Percentiles rank a stretch among this genome's conserved stretches.
These are phyloP conservation scores for Malacosoma neustria DNA, from an alignment of 2,888 invertebrate genomes.

Conservation along the genomic window DNA sequence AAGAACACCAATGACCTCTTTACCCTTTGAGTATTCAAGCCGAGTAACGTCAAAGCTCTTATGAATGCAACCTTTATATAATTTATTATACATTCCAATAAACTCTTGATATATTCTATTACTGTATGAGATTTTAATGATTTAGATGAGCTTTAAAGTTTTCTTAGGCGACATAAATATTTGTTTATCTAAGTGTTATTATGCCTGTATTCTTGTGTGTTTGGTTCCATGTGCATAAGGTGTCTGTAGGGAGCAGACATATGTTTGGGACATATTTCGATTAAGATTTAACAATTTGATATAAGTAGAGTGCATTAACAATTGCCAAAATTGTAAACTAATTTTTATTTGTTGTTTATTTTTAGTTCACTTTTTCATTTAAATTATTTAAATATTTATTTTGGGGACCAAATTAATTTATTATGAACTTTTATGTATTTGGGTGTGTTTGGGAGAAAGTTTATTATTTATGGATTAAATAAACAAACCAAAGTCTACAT, in stretches of 20 bases:
- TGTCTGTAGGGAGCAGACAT: conserved; percentile 14
- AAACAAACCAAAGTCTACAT: conserved; percentile 73
- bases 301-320: conserved; percentile 64
- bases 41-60: conserved; percentile 34
- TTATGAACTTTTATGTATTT: conserved; percentile 66
- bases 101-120: conserved; percentile 40
- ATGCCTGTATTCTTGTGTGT: conserved; percentile 44
- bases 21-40: conserved; percentile 34
- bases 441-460: conserved; percentile 64
- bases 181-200: conserved; percentile 48
- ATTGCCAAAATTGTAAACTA: conserved; percentile 73
- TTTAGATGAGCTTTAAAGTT: conserved; percentile 60
- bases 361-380: conserved; percentile 51
- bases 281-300: conserved; percentile 55
- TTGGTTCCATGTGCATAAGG: conserved; percentile 56
- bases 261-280: conserved; percentile 60
- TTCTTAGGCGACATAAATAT: conserved; percentile 47
- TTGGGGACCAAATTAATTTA: conserved; percentile 74
- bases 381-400: conserved; percentile 70
- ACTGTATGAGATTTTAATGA: conserved; percentile 54
- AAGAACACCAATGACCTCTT: conserved; percentile 39
- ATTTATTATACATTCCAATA: conserved; percentile 61
- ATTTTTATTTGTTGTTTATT: conserved; percentile 63
- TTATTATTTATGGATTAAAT: conserved; percentile 69
- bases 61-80: conserved; percentile 36